Evolutionary conservation across 1,140 invertebrate species (phyloP), one percentile per base, ranked within the genome.

Genomic region (Gerris buenoi): DNA sequence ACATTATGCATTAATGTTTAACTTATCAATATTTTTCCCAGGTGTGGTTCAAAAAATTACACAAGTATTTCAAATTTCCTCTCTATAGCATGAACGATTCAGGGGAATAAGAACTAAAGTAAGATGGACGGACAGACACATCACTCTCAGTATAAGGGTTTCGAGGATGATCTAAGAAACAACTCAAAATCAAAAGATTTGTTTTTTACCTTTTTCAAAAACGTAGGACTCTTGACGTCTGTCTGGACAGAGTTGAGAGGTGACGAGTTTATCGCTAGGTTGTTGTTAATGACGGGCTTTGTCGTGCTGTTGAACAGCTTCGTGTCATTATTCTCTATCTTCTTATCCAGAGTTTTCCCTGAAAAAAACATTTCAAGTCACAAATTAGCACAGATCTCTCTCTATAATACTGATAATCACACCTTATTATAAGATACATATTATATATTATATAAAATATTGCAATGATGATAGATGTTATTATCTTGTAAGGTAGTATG

Each of bases 171-270:
- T n/a, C n/a, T n/a, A n/a, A n/a, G n/a, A n/a, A n/a, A n/a, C n/a
- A n/a, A n/a, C n/a, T n/a, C n/a, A n/a, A n/a, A n/a, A n/a, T n/a
- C n/a, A n/a, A n/a, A n/a, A n/a, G n/a, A n/a, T n/a, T n/a, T n/a
- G n/a, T n/a, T n/a, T n/a, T n/a, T 73, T 76, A 84, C 83, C 78
- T 84, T 83, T 74, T 84, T 85, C 72, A 84, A 83, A 69, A 85
- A 72, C 70, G 80, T 77, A 68, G 77, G 72, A 72, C 75, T 77
- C 63, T 78, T 78, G 18, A 5, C 18, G 57, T 81, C 79, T 22
- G 75, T 75, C 28, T 78, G 72, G 57, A 79, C 72, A 70, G 79
- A 74, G 69, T 76, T 77, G 73, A 81, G 66, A 71, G 76, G 72
- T 75, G 71, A 46, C 33, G 69, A 66, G 60, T 72, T 68, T 68